Percentiles rank a stretch among this genome's conserved stretches.
These are phyloP conservation scores for Drosophila macrospina DNA, from an alignment of 2,888 invertebrate species.

Conservation along the genomic window DNA sequence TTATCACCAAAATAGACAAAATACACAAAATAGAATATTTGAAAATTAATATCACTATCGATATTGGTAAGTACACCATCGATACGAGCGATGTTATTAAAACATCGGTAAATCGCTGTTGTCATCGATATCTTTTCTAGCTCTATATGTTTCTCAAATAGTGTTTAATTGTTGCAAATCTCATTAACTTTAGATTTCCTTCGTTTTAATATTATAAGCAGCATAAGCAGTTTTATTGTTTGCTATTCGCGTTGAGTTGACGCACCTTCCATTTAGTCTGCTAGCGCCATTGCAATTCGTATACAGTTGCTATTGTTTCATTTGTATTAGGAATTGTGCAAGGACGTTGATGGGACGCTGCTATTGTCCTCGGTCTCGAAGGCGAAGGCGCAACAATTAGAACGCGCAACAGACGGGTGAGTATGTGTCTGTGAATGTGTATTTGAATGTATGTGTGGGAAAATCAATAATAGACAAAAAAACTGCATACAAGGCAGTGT, in stretches of 20 bases:
- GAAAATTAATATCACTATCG: too few species aligned
- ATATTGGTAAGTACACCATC: too few species aligned
- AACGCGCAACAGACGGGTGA: constrained; percentile 66
- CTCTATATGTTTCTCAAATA: too few species aligned
- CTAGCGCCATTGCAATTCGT: neutral
- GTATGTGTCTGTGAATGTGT: constrained; percentile 27
- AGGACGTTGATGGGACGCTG: constrained; percentile 54
- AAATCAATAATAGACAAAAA: constrained; percentile 70
- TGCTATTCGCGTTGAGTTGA: constrained; percentile 7
- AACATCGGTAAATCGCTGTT: too few species aligned
- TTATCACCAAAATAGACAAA: too few species aligned
- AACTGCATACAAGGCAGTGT: constrained; percentile 53
- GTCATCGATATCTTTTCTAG: too few species aligned
- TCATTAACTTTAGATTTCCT: constrained; percentile 43
- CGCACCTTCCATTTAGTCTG: neutral
- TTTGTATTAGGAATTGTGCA: constrained; percentile 48
- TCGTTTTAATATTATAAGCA: constrained; percentile 29
- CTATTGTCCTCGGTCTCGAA: constrained; percentile 52
- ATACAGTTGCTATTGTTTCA: constrained; percentile 22
- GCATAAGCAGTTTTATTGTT: constrained; percentile 14
- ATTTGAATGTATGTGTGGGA: constrained; percentile 44
- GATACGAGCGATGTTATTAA: too few species aligned
- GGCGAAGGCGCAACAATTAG: constrained; percentile 75
- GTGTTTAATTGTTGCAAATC: constrained; percentile 46
- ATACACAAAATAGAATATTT: too few species aligned